Evolutionary conservation across 2,113 vertebrate genomes (phyloP).

Genomic region (Notarius quadriscutis): DNA sequence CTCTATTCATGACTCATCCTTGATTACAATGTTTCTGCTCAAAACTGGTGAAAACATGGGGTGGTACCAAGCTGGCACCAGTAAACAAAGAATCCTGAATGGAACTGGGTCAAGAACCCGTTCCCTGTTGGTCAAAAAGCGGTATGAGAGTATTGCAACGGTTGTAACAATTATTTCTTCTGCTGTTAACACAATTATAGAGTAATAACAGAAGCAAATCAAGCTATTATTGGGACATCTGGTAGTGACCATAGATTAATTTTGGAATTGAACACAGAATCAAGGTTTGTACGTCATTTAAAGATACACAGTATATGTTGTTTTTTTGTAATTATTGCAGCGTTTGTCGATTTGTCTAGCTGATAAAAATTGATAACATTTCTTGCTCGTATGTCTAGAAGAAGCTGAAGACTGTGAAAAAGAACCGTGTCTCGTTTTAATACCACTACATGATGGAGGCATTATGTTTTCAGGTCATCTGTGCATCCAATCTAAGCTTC

Average conservation of each 20-base stretch:
- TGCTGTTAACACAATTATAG: not conserved
- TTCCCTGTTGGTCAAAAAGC: no score
- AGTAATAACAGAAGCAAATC: not conserved
- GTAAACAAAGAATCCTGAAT: no score
- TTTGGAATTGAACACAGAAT: not conserved
- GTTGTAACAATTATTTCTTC: not conserved
- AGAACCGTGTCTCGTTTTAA: not conserved
- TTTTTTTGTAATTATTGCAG: not conserved
- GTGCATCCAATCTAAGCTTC: no score
- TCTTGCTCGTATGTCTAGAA: not conserved
- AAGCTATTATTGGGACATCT: no score
- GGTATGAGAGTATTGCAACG: not conserved
- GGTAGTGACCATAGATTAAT: not conserved
- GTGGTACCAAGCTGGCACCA: no score
- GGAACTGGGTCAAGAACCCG: no score
- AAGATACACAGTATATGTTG: not conserved
- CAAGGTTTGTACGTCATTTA: no score
- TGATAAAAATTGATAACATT: not conserved
- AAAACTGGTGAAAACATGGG: no score
- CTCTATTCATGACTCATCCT: no score
- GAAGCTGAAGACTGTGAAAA: not conserved
- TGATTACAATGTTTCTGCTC: no score
- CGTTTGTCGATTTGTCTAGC: not conserved
- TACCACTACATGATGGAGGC: no score
- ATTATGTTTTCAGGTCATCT: no score